Conservation (phyloP, 2,888 invertebrate genomes). For the Tineola bisselliella region DNA sequence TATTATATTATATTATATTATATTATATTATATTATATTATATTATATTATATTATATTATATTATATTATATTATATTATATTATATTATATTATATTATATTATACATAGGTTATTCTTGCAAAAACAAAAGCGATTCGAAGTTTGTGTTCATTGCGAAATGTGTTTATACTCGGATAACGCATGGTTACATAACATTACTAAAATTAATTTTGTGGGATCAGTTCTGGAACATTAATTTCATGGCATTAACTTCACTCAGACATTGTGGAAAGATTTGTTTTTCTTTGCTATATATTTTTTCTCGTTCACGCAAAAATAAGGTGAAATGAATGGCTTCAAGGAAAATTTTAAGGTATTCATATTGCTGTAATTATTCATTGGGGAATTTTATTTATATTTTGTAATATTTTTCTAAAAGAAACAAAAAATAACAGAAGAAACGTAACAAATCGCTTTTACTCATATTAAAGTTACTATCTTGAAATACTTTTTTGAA, state of each 20-base stretch:
- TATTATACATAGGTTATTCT: too few relatives aligned
- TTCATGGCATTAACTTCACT: constrained; percentile 2
- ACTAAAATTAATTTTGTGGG: not conserved
- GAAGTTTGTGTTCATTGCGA: too few relatives aligned
- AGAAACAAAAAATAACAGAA: too few relatives aligned
- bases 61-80: too few relatives aligned
- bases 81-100: too few relatives aligned
- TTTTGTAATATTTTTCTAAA: not conserved
- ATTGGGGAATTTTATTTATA: not conserved
- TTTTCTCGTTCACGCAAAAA: not conserved
- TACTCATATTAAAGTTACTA: not conserved
- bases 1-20: too few relatives aligned
- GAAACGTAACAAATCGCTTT: not conserved
- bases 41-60: too few relatives aligned
- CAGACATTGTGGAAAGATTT: not conserved
- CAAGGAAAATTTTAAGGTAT: not conserved
- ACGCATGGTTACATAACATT: too few relatives aligned
- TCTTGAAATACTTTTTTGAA: too few relatives aligned
- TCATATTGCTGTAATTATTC: constrained; percentile 5
- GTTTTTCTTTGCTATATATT: not conserved
- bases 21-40: too few relatives aligned
- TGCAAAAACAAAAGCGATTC: too few relatives aligned
- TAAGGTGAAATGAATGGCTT: constrained; percentile 2
- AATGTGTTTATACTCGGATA: too few relatives aligned
- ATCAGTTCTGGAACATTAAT: not conserved